A percentile compares a stretch with the other conserved stretches of the same genome.
Evolutionary conservation across 2,888 invertebrate species (phyloP).

Genomic region (Andrena minutula): DNA sequence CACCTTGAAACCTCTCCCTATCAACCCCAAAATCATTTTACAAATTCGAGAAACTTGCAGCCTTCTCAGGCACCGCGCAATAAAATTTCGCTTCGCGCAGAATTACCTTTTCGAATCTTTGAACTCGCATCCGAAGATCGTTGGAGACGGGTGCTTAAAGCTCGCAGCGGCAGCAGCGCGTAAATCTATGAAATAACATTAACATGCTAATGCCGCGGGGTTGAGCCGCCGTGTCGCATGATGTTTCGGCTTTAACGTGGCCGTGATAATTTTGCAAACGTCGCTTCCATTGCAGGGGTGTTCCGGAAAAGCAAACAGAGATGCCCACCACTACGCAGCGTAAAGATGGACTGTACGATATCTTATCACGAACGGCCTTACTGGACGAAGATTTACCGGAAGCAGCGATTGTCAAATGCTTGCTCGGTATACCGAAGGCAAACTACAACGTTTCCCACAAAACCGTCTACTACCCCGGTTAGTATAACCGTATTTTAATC

Average conservation of each 20-base stretch:
- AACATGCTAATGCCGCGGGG: constrained; percentile 30
- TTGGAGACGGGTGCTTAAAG: background rate
- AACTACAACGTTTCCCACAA: constrained; percentile 80
- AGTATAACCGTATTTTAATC: constrained; percentile 67
- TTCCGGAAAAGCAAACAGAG: constrained; percentile 64
- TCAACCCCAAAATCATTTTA: no score
- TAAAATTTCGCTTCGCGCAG: no score
- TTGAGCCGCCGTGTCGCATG: constrained; percentile 23
- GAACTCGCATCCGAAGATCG: background rate
- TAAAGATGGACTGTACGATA: constrained; percentile 78
- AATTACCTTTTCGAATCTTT: background rate
- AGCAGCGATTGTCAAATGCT: constrained; percentile 79
- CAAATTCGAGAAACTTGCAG: no score
- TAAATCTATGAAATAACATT: constrained; percentile 23
- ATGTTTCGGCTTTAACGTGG: constrained; percentile 37
- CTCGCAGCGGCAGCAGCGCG: background rate
- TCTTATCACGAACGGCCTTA: constrained; percentile 78
- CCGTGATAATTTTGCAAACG: constrained; percentile 50
- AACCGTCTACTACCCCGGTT: constrained; percentile 80
- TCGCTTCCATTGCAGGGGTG: constrained; percentile 72
- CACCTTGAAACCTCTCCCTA: background rate
- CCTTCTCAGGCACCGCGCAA: no score
- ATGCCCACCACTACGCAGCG: constrained; percentile 75
- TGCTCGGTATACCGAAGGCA: constrained; percentile 80
- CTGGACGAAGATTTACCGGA: constrained; percentile 78